Evolutionary conservation across 1,140 invertebrate genomes (phyloP).

Genomic region (Scaptomyza montana): DNA sequence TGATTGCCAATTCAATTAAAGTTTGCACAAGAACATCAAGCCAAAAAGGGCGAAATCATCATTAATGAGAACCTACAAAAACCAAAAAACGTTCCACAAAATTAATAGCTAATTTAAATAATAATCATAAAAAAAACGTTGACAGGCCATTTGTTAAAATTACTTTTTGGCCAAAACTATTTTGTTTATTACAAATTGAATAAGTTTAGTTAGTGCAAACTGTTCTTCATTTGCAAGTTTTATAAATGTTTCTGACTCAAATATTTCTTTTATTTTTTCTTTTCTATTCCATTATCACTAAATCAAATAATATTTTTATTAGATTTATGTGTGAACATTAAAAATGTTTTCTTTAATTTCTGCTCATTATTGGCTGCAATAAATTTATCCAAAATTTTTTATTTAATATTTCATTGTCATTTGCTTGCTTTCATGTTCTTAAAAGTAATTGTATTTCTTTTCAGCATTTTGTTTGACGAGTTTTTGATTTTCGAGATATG

Average conservation of each 20-base stretch:
- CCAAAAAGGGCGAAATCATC: neutral
- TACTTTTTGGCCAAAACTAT: neutral
- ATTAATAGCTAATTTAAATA: conserved; percentile 24
- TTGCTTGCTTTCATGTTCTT: conserved; percentile 22
- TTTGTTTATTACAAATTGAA: neutral
- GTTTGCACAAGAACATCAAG: conserved; percentile 53
- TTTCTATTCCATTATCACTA: too few species aligned
- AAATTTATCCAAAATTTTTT: conserved; percentile 5
- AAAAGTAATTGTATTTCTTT: too few species aligned
- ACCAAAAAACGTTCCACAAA: conserved; percentile 4
- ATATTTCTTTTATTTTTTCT: too few species aligned
- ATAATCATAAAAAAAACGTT: conserved; percentile 25
- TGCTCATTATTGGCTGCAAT: conserved; percentile 13
- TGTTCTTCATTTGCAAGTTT: neutral
- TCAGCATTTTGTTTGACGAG: too few species aligned
- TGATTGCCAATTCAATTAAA: conserved; percentile 78
- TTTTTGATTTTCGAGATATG: conserved; percentile 44
- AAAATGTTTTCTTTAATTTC: neutral
- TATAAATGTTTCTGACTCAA: too few species aligned
- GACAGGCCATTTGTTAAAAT: conserved; percentile 13
- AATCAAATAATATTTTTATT: too few species aligned
- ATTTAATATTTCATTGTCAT: conserved; percentile 27
- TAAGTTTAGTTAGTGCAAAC: neutral
- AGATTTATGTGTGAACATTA: too few species aligned
- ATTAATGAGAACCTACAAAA: neutral